Conservation (phyloP, 2,113 vertebrate genomes). For the Dasyurus viverrinus region DNA sequence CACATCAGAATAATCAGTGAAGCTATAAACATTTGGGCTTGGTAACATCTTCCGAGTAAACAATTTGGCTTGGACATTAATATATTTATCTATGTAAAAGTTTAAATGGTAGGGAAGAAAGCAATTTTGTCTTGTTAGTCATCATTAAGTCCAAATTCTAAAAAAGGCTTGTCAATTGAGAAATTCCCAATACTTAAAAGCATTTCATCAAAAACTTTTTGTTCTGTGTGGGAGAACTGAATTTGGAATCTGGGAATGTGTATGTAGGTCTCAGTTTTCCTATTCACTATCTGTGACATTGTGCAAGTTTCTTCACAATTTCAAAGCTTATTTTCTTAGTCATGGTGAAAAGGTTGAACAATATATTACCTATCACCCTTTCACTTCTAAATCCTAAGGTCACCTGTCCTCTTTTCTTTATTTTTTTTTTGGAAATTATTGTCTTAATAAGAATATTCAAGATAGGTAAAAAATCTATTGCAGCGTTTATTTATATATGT, state of each 20-base stretch:
- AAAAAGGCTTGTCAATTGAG: slow-evolving; percentile 11
- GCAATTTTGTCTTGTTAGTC: background rate
- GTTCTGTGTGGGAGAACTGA: background rate
- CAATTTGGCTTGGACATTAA: slow-evolving; percentile 12
- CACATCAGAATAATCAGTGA: background rate
- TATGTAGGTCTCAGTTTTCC: background rate
- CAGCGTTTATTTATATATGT: background rate
- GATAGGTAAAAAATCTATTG: too few species aligned
- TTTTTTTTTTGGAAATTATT: background rate
- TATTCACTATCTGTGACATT: slow-evolving; percentile 1
- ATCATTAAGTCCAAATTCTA: slow-evolving; percentile 14
- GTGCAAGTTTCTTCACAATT: slow-evolving; percentile 39
- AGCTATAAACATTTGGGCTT: background rate
- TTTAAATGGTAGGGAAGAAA: slow-evolving; percentile 1
- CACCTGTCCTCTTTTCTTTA: background rate
- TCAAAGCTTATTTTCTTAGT: background rate
- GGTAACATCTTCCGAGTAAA: slow-evolving; percentile 2
- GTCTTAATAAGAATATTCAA: background rate
- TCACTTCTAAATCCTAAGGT: background rate
- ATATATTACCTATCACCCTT: background rate
- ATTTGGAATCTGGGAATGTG: background rate
- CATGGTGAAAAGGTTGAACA: background rate
- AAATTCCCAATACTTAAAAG: slow-evolving; percentile 31
- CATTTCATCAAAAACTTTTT: slow-evolving; percentile 15
- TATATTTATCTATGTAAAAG: background rate